phyloP scores from a whole-genome alignment of 2,113 vertebrate species.

The Siniperca knerii region DNA sequence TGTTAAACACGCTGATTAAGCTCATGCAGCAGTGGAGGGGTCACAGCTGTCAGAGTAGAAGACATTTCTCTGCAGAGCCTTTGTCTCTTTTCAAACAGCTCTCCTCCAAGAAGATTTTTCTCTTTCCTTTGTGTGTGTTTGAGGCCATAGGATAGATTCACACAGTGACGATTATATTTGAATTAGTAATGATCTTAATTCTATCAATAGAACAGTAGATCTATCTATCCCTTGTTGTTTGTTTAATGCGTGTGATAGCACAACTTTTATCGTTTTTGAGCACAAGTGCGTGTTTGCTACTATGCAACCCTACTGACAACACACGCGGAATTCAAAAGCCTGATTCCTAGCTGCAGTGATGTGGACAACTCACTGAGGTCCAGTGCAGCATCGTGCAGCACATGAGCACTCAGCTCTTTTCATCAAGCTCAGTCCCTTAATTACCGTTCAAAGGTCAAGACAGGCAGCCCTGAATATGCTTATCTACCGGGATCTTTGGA shows the following conservation, averaged over 20 bases:
- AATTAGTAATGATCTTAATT: neutral
- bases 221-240: neutral
- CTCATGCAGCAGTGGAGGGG: conserved; percentile 45
- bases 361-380: neutral
- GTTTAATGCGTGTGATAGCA: neutral
- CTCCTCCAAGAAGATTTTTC: conserved; percentile 7
- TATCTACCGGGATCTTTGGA: conserved; percentile 52
- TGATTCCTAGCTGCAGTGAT: neutral
- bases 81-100: conserved; percentile 34
- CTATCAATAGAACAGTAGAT: neutral
- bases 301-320: neutral
- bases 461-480: conserved; percentile 55
- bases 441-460: conserved; percentile 67
- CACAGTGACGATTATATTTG: neutral
- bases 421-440: conserved; percentile 39
- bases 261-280: neutral
- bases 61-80: conserved; percentile 27
- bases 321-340: neutral
- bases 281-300: neutral
- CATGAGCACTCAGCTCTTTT: conserved; percentile 57
- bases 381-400: conserved; percentile 8
- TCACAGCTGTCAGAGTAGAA: conserved; percentile 57
- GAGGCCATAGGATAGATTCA: neutral
- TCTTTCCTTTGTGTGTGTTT: neutral
- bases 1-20: conserved; percentile 57